Evolutionary conservation across 2,888 invertebrate genomes (phyloP).

Genomic region (Hydriomena furcata): DNA sequence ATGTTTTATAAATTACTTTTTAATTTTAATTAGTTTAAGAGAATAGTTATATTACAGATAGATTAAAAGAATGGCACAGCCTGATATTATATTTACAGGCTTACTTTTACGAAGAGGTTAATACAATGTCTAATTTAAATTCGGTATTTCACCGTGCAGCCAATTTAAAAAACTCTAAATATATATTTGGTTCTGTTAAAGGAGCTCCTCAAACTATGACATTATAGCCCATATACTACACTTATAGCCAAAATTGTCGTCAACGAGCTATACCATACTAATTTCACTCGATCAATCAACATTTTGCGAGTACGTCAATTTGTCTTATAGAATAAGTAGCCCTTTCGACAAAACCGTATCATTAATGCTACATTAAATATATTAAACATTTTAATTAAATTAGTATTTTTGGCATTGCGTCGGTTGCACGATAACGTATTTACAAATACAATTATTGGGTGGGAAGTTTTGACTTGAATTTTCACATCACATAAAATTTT

Average conservation of each 20-base stretch:
- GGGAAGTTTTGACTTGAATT: slow-evolving; percentile 42
- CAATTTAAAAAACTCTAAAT: slow-evolving; percentile 49
- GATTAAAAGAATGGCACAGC: slow-evolving; percentile 67
- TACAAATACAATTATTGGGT: slow-evolving; percentile 50
- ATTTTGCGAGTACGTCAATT: no score
- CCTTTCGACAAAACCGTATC: neutral
- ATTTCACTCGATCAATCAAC: no score
- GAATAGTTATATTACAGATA: slow-evolving; percentile 55
- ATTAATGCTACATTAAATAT: slow-evolving; percentile 50
- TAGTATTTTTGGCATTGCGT: slow-evolving; percentile 66
- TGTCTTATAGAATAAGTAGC: slow-evolving; percentile 5
- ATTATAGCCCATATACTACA: no score
- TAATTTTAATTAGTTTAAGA: slow-evolving; percentile 42
- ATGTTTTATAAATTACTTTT: slow-evolving; percentile 34
- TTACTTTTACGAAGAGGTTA: slow-evolving; percentile 23
- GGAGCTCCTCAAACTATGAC: slow-evolving; percentile 8
- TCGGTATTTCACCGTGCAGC: slow-evolving; percentile 78
- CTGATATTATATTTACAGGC: slow-evolving; percentile 44
- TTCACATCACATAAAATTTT: slow-evolving; percentile 13
- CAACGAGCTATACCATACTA: no score
- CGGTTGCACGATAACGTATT: slow-evolving; percentile 55
- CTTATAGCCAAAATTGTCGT: no score
- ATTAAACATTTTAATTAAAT: slow-evolving; percentile 50
- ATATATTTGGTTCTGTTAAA: slow-evolving; percentile 25
- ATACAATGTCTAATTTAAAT: slow-evolving; percentile 39